phyloP scores from a whole-genome alignment of 1,140 invertebrate species.

The Microplitis demolitor region DNA sequence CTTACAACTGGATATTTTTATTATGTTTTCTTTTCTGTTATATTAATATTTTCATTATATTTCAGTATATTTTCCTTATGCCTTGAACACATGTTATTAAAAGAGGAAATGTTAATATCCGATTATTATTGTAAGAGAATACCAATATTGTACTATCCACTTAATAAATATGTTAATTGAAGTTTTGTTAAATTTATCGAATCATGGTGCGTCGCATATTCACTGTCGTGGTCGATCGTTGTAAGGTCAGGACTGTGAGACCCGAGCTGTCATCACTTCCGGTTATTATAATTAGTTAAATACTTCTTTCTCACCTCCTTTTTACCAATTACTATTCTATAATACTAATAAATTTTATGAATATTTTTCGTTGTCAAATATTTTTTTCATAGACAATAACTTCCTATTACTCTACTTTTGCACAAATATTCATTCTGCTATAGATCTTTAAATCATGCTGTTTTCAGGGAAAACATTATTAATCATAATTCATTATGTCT shows the following conservation, averaged over 20 bases:
- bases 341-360: not conserved
- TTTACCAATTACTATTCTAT: not conserved
- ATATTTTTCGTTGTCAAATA: not conserved
- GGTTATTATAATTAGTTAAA: conserved; percentile 27
- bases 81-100: no score
- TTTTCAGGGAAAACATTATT: no score
- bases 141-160: not conserved
- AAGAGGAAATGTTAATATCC: no score
- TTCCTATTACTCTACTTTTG: no score
- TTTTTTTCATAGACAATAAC: not conserved
- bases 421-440: no score
- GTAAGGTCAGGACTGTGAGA: conserved; percentile 47
- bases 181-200: conserved; percentile 21
- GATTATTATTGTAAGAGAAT: not conserved
- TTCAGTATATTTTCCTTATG: no score
- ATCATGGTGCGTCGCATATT: conserved; percentile 39
- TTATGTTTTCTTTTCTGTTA: no score
- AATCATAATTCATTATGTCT: no score
- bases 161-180: conserved; percentile 25
- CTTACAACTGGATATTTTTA: no score
- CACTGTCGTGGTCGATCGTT: conserved; percentile 31
- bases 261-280: conserved; percentile 45
- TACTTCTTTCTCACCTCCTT: not conserved
- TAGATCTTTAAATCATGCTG: no score
- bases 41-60: no score